Conservation (phyloP, 2,888 invertebrate genomes). For the Trissolcus brochymenae region DNA sequence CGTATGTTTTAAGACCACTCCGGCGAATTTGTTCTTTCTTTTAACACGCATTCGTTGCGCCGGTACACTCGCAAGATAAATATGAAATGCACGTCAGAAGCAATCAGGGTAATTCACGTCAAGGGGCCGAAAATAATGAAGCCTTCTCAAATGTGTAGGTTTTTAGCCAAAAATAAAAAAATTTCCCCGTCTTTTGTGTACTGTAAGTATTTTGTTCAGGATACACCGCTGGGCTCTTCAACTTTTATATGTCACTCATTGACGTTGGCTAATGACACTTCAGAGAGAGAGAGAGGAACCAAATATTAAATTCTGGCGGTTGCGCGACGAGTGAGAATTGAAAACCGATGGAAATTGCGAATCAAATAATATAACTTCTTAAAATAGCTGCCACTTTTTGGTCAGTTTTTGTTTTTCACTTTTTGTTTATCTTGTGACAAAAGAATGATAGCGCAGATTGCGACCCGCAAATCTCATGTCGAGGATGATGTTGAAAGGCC, state of each 20-base stretch:
- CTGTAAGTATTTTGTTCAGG: conserved; percentile 17
- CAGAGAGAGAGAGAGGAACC: not conserved
- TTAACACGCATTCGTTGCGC: conserved; percentile 46
- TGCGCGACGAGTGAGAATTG: not conserved
- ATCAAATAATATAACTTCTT: not conserved
- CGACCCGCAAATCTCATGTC: conserved; percentile 49
- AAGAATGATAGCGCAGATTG: conserved; percentile 2
- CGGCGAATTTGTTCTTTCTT: conserved; percentile 47
- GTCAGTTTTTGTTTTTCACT: not conserved
- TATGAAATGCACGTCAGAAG: conserved; percentile 50
- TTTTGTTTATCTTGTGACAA: not conserved
- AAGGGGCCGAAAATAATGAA: conserved; percentile 54
- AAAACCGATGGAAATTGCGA: no score
- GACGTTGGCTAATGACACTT: conserved; percentile 1
- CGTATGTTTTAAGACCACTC: conserved; percentile 50
- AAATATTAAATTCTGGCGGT: not conserved
- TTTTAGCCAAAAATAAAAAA: conserved; percentile 10
- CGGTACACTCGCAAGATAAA: conserved; percentile 32
- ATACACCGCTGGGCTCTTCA: conserved; percentile 13
- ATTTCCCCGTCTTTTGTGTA: conserved; percentile 6
- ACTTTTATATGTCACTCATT: conserved; percentile 1
- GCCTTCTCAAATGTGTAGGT: conserved; percentile 19
- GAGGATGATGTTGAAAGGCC: conserved; percentile 46
- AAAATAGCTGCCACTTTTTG: not conserved
- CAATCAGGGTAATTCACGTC: conserved; percentile 55